A percentile compares a stretch with the other conserved stretches of the same genome.
Conservation (phyloP, 2,797 vertebrate species). For the Microchirus variegatus region DNA sequence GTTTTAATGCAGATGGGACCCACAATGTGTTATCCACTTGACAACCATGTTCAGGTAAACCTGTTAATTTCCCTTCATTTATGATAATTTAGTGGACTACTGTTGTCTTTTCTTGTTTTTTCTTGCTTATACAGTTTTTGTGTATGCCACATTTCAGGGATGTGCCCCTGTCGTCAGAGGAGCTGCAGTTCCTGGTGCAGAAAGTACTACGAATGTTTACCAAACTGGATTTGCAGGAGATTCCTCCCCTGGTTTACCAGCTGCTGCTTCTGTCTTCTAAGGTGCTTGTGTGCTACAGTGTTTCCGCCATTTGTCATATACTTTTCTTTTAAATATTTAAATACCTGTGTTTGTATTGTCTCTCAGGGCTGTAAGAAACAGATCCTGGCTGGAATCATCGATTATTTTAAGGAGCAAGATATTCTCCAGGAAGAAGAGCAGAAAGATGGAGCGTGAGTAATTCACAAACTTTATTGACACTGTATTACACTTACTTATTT, state of each 20-base stretch:
- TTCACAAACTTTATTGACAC: neutral
- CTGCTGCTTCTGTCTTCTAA: constrained; percentile 93
- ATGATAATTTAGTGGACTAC: no score
- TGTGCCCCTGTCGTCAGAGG: constrained; percentile 88
- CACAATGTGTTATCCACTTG: constrained; percentile 88
- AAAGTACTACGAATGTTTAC: constrained; percentile 90
- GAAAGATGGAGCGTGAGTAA: constrained; percentile 86
- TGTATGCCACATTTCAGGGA: constrained; percentile 79
- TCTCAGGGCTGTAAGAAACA: constrained; percentile 91
- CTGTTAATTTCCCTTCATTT: neutral
- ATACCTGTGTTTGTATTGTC: neutral
- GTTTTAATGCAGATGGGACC: constrained; percentile 87
- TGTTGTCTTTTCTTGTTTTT: no score
- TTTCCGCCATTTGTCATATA: neutral
- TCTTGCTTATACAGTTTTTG: neutral
- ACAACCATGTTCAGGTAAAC: constrained; percentile 96
- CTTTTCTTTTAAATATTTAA: constrained; percentile 2
- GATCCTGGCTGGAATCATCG: constrained; percentile 89
- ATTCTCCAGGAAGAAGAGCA: constrained; percentile 84
- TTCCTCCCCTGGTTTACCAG: constrained; percentile 95
- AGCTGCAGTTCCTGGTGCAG: constrained; percentile 90
- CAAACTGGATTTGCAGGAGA: constrained; percentile 93
- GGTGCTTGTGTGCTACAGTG: constrained; percentile 71
- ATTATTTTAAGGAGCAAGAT: constrained; percentile 91
- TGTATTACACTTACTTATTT: neutral